Evolutionary conservation across 2,113 vertebrate species (phyloP), one percentile per base, ranked within the genome.

Genomic region (Thalassoma bifasciatum): DNA sequence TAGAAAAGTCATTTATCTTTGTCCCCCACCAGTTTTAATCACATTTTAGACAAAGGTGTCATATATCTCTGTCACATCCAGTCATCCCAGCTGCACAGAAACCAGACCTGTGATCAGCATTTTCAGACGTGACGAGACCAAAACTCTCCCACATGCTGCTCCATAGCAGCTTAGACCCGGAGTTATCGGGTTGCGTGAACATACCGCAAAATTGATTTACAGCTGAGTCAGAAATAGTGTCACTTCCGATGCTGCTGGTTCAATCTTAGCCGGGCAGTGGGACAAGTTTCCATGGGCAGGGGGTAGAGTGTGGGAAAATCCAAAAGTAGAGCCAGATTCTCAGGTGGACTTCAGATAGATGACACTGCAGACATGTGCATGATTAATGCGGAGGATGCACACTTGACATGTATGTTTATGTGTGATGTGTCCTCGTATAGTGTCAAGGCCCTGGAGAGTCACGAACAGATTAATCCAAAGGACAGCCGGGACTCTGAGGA

Each of bases 401-500:
- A 44, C n/a, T 19, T n/a, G 56, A 26, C 10, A 16, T 77, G 56
- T 81, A 44, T 65, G 2, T 60, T 24, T 77, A 3, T 66, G n/a
- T 56, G 1, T 69, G 50, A 21, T 49, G 72, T 56, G 36, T 44
- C 71, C 36, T 53, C 69, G 11, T 23, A 61, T 49, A 46, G 30
- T 51, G 66, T 81, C 8, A 53, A 83, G 57, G 72, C 68, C 36
- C 57, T 76, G 6, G 77, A 65, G 50, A 52, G 50, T 66, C 81
- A 84, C 7, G 64, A 86, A 70, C 86, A 83, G 81, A 85, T 87
- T 71, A 75, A 84, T 26, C 74, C 78, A 71, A 85, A 91, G 66
- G 80, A 81, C 59, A 59, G 0, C 53, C 73, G 49, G 37, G 86
- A 87, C 76, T 85, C 90, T 19, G 93, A 96, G 72, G 83, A 92